Evolutionary conservation across 2,113 vertebrate species (phyloP).

Genomic region (Acinonyx jubatus): DNA sequence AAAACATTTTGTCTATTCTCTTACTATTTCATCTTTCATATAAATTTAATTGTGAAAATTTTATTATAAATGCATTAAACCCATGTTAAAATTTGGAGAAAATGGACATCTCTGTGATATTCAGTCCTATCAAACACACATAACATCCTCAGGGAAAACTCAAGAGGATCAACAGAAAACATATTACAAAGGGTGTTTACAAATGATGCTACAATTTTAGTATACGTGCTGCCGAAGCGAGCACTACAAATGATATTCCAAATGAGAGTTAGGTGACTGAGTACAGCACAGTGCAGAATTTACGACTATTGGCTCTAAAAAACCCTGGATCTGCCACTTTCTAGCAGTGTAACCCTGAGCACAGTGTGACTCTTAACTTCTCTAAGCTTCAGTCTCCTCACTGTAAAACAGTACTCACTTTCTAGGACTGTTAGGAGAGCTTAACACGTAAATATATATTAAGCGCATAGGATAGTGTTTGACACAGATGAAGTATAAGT

Average conservation of each 20-base stretch:
- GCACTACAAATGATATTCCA: not conserved
- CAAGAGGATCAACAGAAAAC: not conserved
- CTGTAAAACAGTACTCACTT: not conserved
- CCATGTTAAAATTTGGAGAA: constrained; percentile 14
- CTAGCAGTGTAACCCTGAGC: not conserved
- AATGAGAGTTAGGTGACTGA: not conserved
- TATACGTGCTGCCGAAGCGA: no score
- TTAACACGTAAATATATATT: not conserved
- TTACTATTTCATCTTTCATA: not conserved
- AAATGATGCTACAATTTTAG: not conserved
- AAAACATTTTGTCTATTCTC: not conserved
- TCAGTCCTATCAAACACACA: not conserved
- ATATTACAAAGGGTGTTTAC: not conserved
- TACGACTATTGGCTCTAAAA: not conserved
- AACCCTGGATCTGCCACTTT: not conserved
- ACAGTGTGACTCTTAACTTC: not conserved
- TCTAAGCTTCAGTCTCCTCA: not conserved
- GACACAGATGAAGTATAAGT: not conserved
- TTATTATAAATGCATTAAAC: not conserved
- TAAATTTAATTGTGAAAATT: not conserved
- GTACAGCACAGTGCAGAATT: not conserved
- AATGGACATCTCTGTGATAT: not conserved
- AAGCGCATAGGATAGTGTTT: not conserved
- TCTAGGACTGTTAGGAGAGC: not conserved
- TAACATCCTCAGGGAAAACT: not conserved